A percentile compares a stretch with the other conserved stretches of the same genome.
phyloP scores from a whole-genome alignment of 2,888 invertebrate genomes.

The Megalurothrips usitatus region DNA sequence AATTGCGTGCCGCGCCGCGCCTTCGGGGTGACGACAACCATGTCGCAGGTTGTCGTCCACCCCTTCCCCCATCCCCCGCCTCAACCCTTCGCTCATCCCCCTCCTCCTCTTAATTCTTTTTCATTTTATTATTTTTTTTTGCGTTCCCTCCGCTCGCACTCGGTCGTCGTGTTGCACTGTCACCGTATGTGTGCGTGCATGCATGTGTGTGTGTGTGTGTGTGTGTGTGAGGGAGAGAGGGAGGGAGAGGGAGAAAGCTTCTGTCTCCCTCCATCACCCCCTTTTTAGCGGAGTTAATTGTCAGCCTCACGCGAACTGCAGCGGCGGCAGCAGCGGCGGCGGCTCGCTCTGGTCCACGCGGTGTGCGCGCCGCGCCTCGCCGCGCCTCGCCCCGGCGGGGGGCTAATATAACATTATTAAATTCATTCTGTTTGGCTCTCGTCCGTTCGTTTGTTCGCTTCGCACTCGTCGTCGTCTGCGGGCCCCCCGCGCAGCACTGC shows the following conservation, averaged over 20 bases:
- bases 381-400: neutral
- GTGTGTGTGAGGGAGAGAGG: neutral
- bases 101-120: neutral
- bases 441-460: too few relatives aligned
- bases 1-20: neutral
- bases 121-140: neutral
- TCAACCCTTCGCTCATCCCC: neutral
- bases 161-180: neutral
- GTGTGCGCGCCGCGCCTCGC: too few relatives aligned
- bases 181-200: neutral
- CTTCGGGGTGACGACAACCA: neutral
- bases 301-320: neutral
- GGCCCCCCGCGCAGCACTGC: neutral
- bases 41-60: constrained; percentile 12
- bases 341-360: too few relatives aligned
- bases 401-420: constrained; percentile 27
- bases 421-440: constrained; percentile 20
- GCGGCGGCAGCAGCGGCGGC: too few relatives aligned
- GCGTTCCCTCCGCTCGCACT: neutral
- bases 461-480: neutral
- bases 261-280: neutral
- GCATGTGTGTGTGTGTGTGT: neutral
- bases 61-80: neutral
- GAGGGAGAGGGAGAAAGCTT: neutral
- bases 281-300: constrained; percentile 17